Base-by-base conservation (phyloP, 2,797 vertebrate species). In the Percopsis omiscomaycus region DNA sequence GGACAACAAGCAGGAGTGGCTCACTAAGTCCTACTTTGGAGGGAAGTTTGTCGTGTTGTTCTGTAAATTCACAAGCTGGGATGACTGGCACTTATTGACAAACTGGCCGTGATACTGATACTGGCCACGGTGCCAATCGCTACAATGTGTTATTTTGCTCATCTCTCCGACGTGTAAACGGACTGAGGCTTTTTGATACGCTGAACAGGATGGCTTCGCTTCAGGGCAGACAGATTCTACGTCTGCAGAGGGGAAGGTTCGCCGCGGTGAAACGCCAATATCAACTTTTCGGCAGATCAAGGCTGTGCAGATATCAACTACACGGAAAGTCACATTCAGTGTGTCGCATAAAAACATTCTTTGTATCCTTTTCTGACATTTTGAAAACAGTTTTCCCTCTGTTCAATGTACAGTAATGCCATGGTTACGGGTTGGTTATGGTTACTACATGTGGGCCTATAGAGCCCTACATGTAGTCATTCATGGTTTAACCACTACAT, bases 51-150 rank as follows among this genome's bases (percentile, higher is more conserved):
- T 63, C 66, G 83, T 79, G n/a, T 82, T 74, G 79, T 81, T 82
- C 64, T 47, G 53, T 79, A 62, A 50, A 57, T 71, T 53, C 74
- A 67, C 66, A 54, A 59, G 62, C 61, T 51, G 75, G 76, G 65
- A 66, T 78, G 82, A 83, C 70, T 80, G 83, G 71, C 78, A 76
- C 77, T 84, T 84, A 89, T 85, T 83, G 83, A 86, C 82, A 82
- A 80, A 69, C 67, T 72, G 75, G n/a, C n/a, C 68, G 73, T 78
- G 73, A 81, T 61, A 63, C 73, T 78, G 73, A 81, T 61, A 63
- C 73, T 66, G 50, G 66, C 68, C 75, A 69, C 80, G 71, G 75
- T 71, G 70, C 77, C 84, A 83, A 76, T 85, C 74, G 79, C 61
- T 55, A 53, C 64, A 66, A 69, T 70, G 71, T 79, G 69, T 74